Evolutionary conservation across 2,888 invertebrate genomes (phyloP).

Genomic region (Polietes domitor): DNA sequence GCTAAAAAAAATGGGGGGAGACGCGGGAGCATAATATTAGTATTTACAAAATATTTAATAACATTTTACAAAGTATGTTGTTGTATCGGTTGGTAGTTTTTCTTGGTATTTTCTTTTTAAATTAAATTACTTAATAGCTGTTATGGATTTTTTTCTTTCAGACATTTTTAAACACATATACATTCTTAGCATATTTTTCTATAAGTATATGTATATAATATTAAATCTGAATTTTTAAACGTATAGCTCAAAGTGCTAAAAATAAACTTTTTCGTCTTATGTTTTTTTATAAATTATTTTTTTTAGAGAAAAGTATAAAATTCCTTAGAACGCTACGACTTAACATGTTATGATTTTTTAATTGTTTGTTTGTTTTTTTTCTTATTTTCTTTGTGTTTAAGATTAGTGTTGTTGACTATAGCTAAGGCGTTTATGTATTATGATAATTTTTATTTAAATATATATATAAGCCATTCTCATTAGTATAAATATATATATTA

Average conservation of each 20-base stretch:
- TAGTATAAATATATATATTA: slow-evolving; percentile 23
- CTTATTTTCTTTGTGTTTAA: slow-evolving; percentile 48
- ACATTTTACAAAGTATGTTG: slow-evolving; percentile 27
- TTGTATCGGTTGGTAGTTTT: slow-evolving; percentile 16
- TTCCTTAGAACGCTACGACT: slow-evolving; percentile 54
- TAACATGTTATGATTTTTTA: slow-evolving; percentile 38
- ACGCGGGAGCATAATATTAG: background rate
- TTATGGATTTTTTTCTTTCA: slow-evolving; percentile 41
- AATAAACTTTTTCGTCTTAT: slow-evolving; percentile 69
- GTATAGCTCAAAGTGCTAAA: slow-evolving; percentile 68
- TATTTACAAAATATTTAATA: slow-evolving; percentile 56
- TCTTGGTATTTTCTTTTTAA: slow-evolving; percentile 35
- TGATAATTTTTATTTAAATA: slow-evolving; percentile 45
- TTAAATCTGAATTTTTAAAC: slow-evolving; percentile 37
- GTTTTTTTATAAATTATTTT: slow-evolving; percentile 61
- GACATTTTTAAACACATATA: slow-evolving; percentile 49
- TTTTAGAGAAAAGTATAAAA: slow-evolving; percentile 65
- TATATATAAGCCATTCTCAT: slow-evolving; percentile 48
- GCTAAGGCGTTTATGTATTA: slow-evolving; percentile 41
- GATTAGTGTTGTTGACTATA: slow-evolving; percentile 71
- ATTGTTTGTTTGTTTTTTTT: slow-evolving; percentile 29
- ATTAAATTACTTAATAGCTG: slow-evolving; percentile 58
- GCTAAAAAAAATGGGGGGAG: slow-evolving; percentile 25
- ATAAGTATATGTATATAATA: slow-evolving; percentile 41
- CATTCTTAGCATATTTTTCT: slow-evolving; percentile 50